A percentile compares a stretch with the other conserved stretches of the same genome.
Conservation (phyloP, 2,888 invertebrate genomes). For the Bhutanitis thaidina region DNA sequence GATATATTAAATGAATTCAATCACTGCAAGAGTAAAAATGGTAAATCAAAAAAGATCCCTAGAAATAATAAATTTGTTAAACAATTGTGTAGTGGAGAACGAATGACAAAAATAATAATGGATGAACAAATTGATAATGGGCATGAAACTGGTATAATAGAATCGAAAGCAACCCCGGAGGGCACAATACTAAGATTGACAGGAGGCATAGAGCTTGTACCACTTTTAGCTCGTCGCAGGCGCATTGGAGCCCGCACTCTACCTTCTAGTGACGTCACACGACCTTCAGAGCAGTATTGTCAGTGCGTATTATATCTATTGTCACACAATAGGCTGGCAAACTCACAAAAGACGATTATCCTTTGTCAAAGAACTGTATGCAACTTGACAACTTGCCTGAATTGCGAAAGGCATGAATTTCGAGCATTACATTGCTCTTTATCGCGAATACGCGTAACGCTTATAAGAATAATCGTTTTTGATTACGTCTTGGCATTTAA, state of each 20-base stretch:
- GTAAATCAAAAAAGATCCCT: conserved; percentile 39
- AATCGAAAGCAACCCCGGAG: conserved; percentile 63
- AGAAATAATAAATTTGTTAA: conserved; percentile 57
- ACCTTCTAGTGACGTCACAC: conserved; percentile 69
- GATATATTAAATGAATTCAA: conserved; percentile 2
- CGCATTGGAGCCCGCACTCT: conserved; percentile 69
- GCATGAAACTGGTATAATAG: conserved; percentile 25
- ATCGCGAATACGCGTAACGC: conserved; percentile 25
- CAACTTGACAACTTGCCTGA: conserved; percentile 16
- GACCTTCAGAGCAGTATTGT: conserved; percentile 62
- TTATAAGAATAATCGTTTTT: conserved; percentile 38
- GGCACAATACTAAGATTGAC: conserved; percentile 65
- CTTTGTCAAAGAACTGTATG: conserved; percentile 26
- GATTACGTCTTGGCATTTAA: conserved; percentile 32
- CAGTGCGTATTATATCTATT: conserved; percentile 50
- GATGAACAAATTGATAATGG: conserved; percentile 39
- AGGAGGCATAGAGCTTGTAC: conserved; percentile 88
- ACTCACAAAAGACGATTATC: conserved; percentile 27
- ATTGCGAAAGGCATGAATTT: conserved; percentile 18
- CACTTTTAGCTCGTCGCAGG: conserved; percentile 84
- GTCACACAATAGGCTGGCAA: conserved; percentile 22
- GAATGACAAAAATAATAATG: conserved; percentile 41
- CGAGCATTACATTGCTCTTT: conserved; percentile 5
- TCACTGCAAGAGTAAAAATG: conserved; percentile 23
- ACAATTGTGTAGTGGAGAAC: conserved; percentile 54